These are phyloP conservation scores for Atractosteus spatula DNA, from an alignment of 2,113 vertebrate genomes.

Conservation along the genomic window DNA sequence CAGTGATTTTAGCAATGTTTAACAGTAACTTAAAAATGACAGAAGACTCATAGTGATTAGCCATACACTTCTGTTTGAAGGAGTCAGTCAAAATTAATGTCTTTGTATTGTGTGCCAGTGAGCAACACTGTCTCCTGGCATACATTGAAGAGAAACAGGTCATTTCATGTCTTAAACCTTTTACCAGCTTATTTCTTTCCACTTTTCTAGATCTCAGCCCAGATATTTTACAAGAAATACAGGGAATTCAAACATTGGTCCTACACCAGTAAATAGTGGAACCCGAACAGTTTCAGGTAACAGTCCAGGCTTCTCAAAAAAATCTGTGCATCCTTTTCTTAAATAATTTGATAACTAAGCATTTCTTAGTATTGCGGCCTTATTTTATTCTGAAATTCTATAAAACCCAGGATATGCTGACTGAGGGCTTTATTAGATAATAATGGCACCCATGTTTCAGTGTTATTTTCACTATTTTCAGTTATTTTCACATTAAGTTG, in stretches of 20 bases:
- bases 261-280: constrained; percentile 43
- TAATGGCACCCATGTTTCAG: not conserved
- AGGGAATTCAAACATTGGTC: constrained; percentile 9
- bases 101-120: too few species aligned
- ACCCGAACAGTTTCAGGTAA: constrained; percentile 65
- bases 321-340: not conserved
- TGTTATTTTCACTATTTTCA: too few species aligned
- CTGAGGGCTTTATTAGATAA: not conserved
- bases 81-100: too few species aligned
- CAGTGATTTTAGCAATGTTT: too few species aligned
- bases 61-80: too few species aligned
- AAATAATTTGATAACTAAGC: not conserved
- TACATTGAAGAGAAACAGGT: too few species aligned
- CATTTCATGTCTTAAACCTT: too few species aligned
- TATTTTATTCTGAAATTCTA: not conserved
- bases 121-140: too few species aligned
- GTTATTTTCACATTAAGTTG: too few species aligned
- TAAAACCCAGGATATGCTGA: not conserved
- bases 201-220: constrained; percentile 43
- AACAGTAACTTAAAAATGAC: too few species aligned
- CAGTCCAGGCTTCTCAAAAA: not conserved
- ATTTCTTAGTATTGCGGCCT: not conserved
- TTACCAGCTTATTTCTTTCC: not conserved
- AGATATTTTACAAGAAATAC: constrained; percentile 16
- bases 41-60: too few species aligned